Conservation (phyloP, 2,113 vertebrate genomes). For the Natator depressus region DNA sequence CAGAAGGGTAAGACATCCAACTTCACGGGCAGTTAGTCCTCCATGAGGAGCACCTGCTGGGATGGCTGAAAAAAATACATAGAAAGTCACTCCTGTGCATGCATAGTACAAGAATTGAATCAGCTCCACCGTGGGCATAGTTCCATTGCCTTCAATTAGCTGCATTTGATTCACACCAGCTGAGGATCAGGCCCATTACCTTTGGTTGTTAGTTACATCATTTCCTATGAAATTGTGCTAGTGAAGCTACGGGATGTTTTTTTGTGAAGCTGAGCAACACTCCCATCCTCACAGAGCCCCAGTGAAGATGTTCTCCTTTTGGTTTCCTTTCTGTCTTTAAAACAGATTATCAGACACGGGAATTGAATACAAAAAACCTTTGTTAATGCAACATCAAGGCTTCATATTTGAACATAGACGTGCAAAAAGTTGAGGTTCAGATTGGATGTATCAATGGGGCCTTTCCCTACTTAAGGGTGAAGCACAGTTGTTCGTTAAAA, state of each 20-base stretch:
- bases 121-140: not conserved
- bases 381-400: not conserved
- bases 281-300: not conserved
- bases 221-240: not conserved
- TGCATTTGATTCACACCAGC: not conserved
- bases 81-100: not conserved
- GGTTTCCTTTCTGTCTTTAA: constrained; percentile 47
- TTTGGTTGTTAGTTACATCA: not conserved
- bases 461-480: not conserved
- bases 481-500: accelerated
- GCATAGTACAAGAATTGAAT: not conserved
- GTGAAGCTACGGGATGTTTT: not conserved
- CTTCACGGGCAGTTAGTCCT: not conserved
- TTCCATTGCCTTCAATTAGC: not conserved
- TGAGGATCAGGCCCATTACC: not conserved
- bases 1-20: not conserved
- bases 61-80: not conserved
- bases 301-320: not conserved
- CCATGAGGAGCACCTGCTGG: not conserved
- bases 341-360: not conserved
- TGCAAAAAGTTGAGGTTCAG: not conserved
- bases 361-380: not conserved
- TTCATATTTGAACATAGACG: not conserved
- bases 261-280: constrained; percentile 31
- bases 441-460: not conserved